These are phyloP conservation scores for Phataginus tetradactyla DNA, from an alignment of 2,797 vertebrate species.

Conservation along the genomic window DNA sequence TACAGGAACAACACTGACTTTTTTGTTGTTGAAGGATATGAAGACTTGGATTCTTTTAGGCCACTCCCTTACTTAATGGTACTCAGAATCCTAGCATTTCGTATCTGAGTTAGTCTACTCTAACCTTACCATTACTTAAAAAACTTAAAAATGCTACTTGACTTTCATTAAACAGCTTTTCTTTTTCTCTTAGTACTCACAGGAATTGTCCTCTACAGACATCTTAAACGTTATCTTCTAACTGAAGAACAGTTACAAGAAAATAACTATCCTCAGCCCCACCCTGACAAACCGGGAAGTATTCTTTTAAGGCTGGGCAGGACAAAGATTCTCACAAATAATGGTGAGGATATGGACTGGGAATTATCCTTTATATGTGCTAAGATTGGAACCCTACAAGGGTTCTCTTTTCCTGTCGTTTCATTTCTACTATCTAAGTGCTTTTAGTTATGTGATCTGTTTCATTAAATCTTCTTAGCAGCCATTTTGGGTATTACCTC, in stretches of 20 bases:
- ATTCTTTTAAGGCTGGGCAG: slow-evolving; percentile 85
- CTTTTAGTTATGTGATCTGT: background rate
- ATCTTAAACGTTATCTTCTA: slow-evolving; percentile 88
- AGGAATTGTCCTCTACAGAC: slow-evolving; percentile 85
- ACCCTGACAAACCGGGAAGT: slow-evolving; percentile 86
- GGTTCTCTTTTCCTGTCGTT: background rate
- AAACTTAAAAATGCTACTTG: background rate
- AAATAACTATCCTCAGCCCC: slow-evolving; percentile 87
- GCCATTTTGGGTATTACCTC: background rate
- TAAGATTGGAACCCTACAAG: background rate
- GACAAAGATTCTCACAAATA: slow-evolving; percentile 82
- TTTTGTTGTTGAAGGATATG: background rate
- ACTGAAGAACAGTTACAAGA: slow-evolving; percentile 87
- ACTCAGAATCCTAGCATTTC: background rate
- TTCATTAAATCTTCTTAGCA: background rate
- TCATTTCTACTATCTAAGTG: background rate
- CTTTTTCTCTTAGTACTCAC: slow-evolving; percentile 75
- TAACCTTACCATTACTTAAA: background rate
- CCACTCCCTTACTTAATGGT: background rate
- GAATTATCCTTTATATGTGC: background rate
- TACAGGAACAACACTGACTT: background rate
- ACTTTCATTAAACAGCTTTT: background rate
- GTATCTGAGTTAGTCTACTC: background rate
- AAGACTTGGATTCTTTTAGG: background rate
- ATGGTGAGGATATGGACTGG: slow-evolving; percentile 83